phyloP scores from a whole-genome alignment of 2,113 vertebrate species.

The Oryzias celebensis region DNA sequence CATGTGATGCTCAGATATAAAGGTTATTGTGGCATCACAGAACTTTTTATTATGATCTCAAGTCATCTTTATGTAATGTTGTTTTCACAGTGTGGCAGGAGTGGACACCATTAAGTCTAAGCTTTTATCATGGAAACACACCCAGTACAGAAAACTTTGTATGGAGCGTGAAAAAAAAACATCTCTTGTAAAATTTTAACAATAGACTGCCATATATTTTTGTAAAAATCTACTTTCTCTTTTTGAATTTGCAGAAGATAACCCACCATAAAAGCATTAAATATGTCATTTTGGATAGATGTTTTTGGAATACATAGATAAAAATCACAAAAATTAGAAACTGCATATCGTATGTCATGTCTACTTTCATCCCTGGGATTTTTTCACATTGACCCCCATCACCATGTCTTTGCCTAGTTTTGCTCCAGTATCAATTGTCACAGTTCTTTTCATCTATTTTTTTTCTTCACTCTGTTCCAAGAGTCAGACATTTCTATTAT shows the following conservation, averaged over 20 bases:
- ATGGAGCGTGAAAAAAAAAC: no score
- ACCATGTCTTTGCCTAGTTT: neutral
- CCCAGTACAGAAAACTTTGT: no score
- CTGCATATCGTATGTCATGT: neutral
- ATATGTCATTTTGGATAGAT: neutral
- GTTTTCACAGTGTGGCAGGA: no score
- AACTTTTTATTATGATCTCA: no score
- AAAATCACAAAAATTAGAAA: neutral
- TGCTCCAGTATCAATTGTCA: conserved; percentile 8
- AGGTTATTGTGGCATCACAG: no score
- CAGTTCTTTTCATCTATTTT: neutral
- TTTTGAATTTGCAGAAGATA: neutral
- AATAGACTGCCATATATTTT: no score
- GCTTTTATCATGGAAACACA: no score
- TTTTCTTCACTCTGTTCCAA: conserved; percentile 14
- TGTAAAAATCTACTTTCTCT: neutral
- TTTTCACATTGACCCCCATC: neutral
- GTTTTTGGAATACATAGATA: neutral
- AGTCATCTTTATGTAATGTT: no score
- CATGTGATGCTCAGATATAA: no score
- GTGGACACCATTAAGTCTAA: no score
- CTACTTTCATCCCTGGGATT: neutral
- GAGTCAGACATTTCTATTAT: conserved; percentile 42
- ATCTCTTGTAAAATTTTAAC: no score
- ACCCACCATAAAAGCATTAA: neutral